phyloP scores from a whole-genome alignment of 2,888 invertebrate genomes.

The Drosophila setosimentum region DNA sequence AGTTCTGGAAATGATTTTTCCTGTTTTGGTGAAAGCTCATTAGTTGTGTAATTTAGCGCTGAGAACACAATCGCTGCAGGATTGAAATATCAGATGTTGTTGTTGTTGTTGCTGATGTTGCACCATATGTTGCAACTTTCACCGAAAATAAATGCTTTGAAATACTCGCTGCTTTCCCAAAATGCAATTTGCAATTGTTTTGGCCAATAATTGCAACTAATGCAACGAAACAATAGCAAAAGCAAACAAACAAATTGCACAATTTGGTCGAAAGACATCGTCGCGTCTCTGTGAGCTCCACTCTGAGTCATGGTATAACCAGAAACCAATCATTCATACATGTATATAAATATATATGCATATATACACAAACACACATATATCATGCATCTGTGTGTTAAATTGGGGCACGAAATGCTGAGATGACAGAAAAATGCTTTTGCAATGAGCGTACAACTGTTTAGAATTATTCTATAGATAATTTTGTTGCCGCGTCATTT shows the following conservation, averaged over 20 bases:
- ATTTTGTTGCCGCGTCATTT: constrained; percentile 68
- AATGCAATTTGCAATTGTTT: constrained; percentile 77
- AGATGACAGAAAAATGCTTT: constrained; percentile 43
- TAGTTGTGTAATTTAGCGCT: constrained; percentile 40
- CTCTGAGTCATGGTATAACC: constrained; percentile 45
- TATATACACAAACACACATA: not conserved
- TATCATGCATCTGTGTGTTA: constrained; percentile 41
- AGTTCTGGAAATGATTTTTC: constrained; percentile 71
- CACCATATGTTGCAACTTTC: constrained; percentile 68
- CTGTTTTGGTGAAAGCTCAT: constrained; percentile 74
- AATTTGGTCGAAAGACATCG: constrained; percentile 64
- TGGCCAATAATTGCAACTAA: constrained; percentile 76
- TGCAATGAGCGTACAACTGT: constrained; percentile 36
- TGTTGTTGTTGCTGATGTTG: constrained; percentile 10
- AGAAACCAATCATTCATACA: constrained; percentile 21
- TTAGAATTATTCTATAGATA: constrained; percentile 25
- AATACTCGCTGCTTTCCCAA: constrained; percentile 57
- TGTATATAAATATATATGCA: not conserved
- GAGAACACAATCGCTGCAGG: constrained; percentile 33
- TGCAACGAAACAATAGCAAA: constrained; percentile 56
- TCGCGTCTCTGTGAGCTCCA: constrained; percentile 18
- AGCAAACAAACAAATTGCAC: constrained; percentile 64
- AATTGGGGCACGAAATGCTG: constrained; percentile 55
- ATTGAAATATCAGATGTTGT: constrained; percentile 34
- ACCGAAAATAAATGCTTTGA: constrained; percentile 49